phyloP scores from a whole-genome alignment of 2,888 invertebrate species.

The Tetranychus piercei region DNA sequence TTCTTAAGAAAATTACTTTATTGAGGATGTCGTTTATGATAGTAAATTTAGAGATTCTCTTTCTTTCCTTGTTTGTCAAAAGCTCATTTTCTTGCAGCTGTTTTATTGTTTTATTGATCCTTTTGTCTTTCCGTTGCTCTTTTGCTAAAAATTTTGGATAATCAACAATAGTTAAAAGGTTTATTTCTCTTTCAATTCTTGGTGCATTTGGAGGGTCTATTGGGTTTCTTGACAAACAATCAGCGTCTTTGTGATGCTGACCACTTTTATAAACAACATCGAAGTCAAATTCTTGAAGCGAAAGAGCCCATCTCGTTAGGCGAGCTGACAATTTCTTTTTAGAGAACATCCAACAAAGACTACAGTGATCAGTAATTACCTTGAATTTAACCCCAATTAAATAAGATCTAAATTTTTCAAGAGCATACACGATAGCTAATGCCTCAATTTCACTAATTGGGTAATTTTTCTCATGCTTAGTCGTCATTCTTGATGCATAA shows the following conservation, averaged over 20 bases:
- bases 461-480: slow-evolving; percentile 7
- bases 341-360: not conserved
- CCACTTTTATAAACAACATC: slow-evolving; percentile 18
- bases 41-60: no score
- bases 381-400: slow-evolving; percentile 3
- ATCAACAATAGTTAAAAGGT: not conserved
- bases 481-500: not conserved
- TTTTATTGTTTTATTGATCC: no score
- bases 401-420: not conserved
- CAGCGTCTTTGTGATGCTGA: slow-evolving; percentile 22
- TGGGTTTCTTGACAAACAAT: slow-evolving; percentile 23
- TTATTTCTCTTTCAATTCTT: not conserved
- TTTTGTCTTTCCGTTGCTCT: not conserved
- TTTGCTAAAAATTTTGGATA: not conserved
- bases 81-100: no score
- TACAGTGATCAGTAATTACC: not conserved
- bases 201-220: slow-evolving; percentile 12
- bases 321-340: not conserved
- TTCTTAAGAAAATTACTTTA: not conserved
- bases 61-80: no score
- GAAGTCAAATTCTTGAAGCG: slow-evolving; percentile 3
- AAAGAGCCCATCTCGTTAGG: not conserved
- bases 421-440: not conserved
- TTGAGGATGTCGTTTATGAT: not conserved
- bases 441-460: not conserved